phyloP scores from a whole-genome alignment of 2,888 invertebrate species.

The Pseudococcus longispinus region DNA sequence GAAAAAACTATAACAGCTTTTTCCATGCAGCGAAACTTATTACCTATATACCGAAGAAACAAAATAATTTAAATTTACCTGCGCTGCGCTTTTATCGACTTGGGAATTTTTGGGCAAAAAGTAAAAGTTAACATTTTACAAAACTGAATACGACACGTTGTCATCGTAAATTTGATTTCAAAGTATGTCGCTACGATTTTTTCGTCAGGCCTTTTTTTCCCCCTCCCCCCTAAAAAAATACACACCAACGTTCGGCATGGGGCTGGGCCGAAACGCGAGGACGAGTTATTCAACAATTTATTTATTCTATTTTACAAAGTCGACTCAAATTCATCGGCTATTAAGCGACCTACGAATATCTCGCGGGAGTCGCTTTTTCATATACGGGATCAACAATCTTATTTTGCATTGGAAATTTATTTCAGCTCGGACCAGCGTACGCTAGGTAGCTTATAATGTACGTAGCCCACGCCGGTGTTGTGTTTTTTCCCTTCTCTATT shows the following conservation, averaged over 20 bases:
- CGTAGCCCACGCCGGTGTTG: not conserved
- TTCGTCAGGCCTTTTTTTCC: not conserved
- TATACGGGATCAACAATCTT: not conserved
- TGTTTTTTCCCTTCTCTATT: not conserved
- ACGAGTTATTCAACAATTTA: conserved; percentile 20
- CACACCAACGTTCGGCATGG: not conserved
- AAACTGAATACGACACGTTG: conserved; percentile 3
- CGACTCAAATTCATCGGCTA: conserved; percentile 37
- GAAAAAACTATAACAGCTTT: not conserved
- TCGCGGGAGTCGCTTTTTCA: not conserved
- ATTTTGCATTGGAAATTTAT: conserved; percentile 32
- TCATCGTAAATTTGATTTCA: conserved; percentile 16
- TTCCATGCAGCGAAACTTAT: not conserved
- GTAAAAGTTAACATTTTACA: not conserved
- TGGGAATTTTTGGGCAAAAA: not conserved
- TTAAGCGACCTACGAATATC: conserved; percentile 1
- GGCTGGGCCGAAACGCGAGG: not conserved
- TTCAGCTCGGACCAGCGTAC: not conserved
- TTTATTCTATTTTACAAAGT: conserved; percentile 37
- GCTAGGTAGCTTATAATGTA: not conserved
- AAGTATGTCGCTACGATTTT: conserved; percentile 4
- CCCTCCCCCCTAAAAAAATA: not conserved
- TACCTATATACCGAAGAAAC: not conserved
- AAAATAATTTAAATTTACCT: conserved; percentile 1
- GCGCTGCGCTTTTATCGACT: not conserved